phyloP scores from a whole-genome alignment of 2,888 invertebrate species.

The Tipula vernalis region DNA sequence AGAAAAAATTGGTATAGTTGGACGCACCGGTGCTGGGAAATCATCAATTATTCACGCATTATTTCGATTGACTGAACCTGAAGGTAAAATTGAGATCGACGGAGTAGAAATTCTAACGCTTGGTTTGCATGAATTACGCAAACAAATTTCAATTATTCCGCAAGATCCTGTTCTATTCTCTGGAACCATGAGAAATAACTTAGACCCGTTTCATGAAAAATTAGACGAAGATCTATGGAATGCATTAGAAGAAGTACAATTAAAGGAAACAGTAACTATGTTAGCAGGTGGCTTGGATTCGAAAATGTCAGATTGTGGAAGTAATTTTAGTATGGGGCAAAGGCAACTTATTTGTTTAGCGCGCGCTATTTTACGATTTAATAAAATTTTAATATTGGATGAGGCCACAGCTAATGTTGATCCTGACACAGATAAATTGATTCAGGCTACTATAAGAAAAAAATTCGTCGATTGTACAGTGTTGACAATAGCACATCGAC shows the following conservation, averaged over 20 bases:
- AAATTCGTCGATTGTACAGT: background rate
- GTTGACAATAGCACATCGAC: background rate
- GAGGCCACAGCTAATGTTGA: constrained; percentile 90
- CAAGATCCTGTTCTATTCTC: constrained; percentile 84
- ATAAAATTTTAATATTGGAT: constrained; percentile 71
- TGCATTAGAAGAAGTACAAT: constrained; percentile 62
- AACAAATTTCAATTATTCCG: constrained; percentile 81
- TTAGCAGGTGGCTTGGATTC: constrained; percentile 46
- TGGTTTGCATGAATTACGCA: constrained; percentile 63
- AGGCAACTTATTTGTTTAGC: constrained; percentile 79
- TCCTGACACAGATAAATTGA: constrained; percentile 37
- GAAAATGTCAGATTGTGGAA: constrained; percentile 61
- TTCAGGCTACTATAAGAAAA: background rate
- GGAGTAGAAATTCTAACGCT: constrained; percentile 53
- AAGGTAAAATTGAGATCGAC: constrained; percentile 67
- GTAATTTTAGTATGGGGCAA: constrained; percentile 80
- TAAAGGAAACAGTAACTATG: constrained; percentile 56
- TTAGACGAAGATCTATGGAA: constrained; percentile 64
- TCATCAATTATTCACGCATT: constrained; percentile 71
- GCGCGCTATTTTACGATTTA: constrained; percentile 65
- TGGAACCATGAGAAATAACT: constrained; percentile 68
- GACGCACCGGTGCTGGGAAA: constrained; percentile 81
- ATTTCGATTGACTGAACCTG: constrained; percentile 67
- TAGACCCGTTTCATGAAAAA: constrained; percentile 69
- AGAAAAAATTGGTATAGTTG: constrained; percentile 67